Base-by-base conservation (phyloP, 2,888 invertebrate species). In the Sphecodes monilicornis region DNA sequence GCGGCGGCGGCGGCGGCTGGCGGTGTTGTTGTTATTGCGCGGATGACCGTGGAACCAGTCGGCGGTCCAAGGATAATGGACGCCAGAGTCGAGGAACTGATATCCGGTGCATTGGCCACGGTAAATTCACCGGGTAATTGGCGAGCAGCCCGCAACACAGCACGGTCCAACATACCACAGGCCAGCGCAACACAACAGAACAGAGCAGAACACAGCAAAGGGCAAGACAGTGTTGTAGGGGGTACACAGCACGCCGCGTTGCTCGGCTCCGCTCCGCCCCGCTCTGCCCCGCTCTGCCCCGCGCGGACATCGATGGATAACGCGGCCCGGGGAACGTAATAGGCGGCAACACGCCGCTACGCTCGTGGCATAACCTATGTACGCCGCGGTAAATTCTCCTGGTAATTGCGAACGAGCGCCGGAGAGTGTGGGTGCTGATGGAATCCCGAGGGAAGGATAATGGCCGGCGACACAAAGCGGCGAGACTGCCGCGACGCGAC, bases 41-140 rank as follows among this genome's bases (percentile, higher is more conserved):
- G 69, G 41, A 41, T 11, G 70, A 18, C 70, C 70, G 70, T 70
- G 70, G 26, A 70, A 18, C 43, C 71, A 32, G 71, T 71, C 22
- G 71, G 46, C 29, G 71, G 71, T 71, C 84, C 84, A 84, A 85
- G 88, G 88, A 90, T 88, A 89, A 88, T 83, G 73, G 81, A 84
- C 78, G 79, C 60, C 72, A 64, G 80, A 78, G 87, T 57, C 32
- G 76, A 80, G 81, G 84, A 78, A 76, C 80, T 76, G 89, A 89
- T 89, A 89, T 86, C 60, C 89, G 89, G 84, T 78, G 82, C 79
- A 86, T 87, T 78, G 88, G 89, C 85, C 81, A 86, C 88, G 90
- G 90, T 91, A 91, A 90, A 90, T 91, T 85, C 88, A 60, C 74
- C 75, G 71, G 82, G 85, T 91, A 90, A 90, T 90, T 90, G 91